These are phyloP conservation scores for Glossophaga mutica DNA, from an alignment of 2,797 vertebrate genomes.

Conservation along the genomic window DNA sequence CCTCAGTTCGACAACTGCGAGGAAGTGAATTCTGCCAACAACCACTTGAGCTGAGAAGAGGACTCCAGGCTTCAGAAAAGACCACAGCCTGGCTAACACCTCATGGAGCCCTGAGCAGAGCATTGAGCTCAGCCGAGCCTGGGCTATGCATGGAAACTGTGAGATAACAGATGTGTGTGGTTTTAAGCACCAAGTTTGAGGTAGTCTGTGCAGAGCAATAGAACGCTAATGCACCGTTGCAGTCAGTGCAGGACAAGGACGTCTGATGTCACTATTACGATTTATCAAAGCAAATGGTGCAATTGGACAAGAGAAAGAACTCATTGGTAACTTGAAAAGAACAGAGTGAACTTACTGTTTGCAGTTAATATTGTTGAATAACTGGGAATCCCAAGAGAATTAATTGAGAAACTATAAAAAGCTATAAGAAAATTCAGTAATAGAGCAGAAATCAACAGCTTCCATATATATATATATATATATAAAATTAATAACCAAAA, in stretches of 20 bases:
- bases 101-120: neutral
- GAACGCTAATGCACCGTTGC: neutral
- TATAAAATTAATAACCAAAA: neutral
- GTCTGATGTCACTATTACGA: neutral
- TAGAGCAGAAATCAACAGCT: neutral
- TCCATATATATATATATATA: neutral
- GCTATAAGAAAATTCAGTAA: neutral
- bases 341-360: neutral
- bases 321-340: neutral
- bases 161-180: neutral
- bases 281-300: neutral
- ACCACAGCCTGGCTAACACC: neutral
- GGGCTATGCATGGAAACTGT: neutral
- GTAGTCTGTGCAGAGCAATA: neutral
- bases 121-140: neutral
- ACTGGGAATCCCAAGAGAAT: neutral
- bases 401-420: constrained; percentile 1
- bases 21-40: neutral
- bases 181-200: neutral
- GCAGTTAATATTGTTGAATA: neutral
- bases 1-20: neutral
- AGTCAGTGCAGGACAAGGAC: neutral
- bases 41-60: neutral
- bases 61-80: neutral
- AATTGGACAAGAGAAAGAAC: neutral